Evolutionary conservation across 2,888 invertebrate species (phyloP).

Genomic region (Cephus pygmeus): DNA sequence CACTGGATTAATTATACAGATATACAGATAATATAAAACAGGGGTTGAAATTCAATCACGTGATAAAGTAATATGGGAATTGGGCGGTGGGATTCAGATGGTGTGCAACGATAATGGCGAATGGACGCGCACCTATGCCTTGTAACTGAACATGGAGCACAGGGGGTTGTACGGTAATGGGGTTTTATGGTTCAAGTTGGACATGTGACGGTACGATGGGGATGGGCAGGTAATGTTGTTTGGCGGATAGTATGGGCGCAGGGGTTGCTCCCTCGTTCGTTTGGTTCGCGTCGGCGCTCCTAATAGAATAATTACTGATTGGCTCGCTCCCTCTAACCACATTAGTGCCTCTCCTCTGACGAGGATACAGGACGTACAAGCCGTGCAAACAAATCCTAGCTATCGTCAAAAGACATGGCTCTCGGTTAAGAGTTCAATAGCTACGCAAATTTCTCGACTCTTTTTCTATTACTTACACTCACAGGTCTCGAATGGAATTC

Average conservation of each 20-base stretch:
- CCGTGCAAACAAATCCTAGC: conserved; percentile 5
- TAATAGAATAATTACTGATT: conserved; percentile 44
- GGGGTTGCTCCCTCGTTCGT: conserved; percentile 18
- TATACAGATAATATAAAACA: neutral
- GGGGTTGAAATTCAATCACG: neutral
- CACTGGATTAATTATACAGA: neutral
- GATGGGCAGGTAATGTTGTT: conserved; percentile 21
- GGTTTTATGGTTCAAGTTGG: conserved; percentile 9
- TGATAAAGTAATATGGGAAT: neutral
- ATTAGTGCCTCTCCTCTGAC: conserved; percentile 20
- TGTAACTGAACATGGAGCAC: neutral
- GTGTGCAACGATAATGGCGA: neutral
- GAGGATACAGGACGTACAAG: conserved; percentile 11
- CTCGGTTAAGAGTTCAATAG: neutral
- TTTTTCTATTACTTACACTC: neutral
- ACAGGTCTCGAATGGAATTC: no score
- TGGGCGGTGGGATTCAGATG: neutral
- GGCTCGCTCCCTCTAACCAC: conserved; percentile 31
- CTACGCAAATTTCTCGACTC: neutral
- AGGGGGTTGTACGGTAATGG: neutral
- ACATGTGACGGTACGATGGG: conserved; percentile 6
- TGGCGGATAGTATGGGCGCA: conserved; percentile 1
- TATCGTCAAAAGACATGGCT: neutral
- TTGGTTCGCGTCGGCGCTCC: conserved; percentile 26
- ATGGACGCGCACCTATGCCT: neutral